Conservation (phyloP, 1,140 invertebrate genomes). For the Babylonia areolata region DNA sequence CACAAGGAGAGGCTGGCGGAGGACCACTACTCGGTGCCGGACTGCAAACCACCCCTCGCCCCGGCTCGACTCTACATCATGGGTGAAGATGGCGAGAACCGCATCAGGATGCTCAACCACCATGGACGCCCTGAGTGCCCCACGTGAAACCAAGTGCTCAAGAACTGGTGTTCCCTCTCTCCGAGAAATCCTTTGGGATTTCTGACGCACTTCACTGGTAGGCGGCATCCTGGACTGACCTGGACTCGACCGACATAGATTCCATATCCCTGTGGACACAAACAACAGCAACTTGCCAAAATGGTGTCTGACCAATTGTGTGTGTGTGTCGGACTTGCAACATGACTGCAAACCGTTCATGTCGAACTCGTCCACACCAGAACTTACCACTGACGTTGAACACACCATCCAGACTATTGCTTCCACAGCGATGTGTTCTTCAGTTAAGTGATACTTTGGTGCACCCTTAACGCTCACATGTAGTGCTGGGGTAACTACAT, state of each 20-base stretch:
- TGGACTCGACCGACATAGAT: not conserved
- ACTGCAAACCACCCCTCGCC: conserved; percentile 38
- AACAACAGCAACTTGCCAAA: not conserved
- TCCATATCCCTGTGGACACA: not conserved
- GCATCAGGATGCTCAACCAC: conserved; percentile 50
- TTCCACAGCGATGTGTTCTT: not conserved
- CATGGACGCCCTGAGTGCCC: conserved; percentile 40
- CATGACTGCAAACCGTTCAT: not conserved
- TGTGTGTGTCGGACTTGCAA: not conserved
- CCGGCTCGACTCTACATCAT: conserved; percentile 48
- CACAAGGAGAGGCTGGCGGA: conserved; percentile 48
- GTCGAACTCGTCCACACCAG: no score
- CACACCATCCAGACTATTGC: not conserved
- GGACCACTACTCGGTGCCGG: conserved; percentile 49
- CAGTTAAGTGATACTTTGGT: not conserved
- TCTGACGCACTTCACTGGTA: not conserved
- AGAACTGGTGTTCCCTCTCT: not conserved
- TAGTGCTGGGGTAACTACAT: no score
- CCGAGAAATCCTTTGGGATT: not conserved
- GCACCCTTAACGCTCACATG: no score
- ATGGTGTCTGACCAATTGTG: not conserved
- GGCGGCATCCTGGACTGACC: not conserved
- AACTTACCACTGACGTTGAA: no score
- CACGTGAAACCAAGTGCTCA: conserved; percentile 31
- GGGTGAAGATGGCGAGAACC: conserved; percentile 48